Evolutionary conservation across 2,888 invertebrate species (phyloP).

Genomic region (Pollenia amentaria): DNA sequence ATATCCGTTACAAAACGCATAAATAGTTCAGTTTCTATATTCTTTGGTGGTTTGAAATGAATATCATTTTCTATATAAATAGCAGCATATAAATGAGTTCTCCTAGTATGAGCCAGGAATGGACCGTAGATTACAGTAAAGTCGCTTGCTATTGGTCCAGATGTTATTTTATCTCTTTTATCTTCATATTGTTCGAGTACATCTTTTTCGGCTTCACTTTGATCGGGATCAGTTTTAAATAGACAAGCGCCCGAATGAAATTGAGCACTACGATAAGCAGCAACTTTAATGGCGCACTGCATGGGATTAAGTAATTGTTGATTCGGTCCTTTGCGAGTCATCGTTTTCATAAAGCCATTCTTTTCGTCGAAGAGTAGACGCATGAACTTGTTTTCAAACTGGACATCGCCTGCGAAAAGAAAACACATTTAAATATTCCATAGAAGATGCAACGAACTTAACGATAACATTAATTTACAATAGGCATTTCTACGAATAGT

Average conservation of each 20-base stretch:
- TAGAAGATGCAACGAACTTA: too few relatives aligned
- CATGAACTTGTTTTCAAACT: constrained; percentile 92
- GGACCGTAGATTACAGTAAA: constrained; percentile 93
- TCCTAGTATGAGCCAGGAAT: constrained; percentile 91
- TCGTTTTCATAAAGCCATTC: constrained; percentile 92
- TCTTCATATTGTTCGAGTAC: constrained; percentile 90
- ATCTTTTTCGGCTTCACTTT: constrained; percentile 92
- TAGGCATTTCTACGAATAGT: too few relatives aligned
- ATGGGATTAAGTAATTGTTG: constrained; percentile 86
- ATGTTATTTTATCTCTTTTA: constrained; percentile 91
- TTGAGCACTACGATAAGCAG: constrained; percentile 95
- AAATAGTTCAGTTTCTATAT: constrained; percentile 95
- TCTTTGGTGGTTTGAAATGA: constrained; percentile 94
- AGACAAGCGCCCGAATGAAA: constrained; percentile 98
- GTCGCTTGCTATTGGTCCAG: constrained; percentile 93
- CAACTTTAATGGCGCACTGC: constrained; percentile 92
- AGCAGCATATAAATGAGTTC: constrained; percentile 89
- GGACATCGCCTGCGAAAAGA: constrained; percentile 88
- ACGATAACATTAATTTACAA: too few relatives aligned
- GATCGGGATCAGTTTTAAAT: constrained; percentile 94
- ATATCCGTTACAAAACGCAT: constrained; percentile 96
- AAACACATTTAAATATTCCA: too few relatives aligned
- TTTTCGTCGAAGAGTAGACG: constrained; percentile 92
- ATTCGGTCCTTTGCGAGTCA: constrained; percentile 90
- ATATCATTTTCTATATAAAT: constrained; percentile 93